phyloP scores from a whole-genome alignment of 2,888 invertebrate species.

The Cordilura impudica region DNA sequence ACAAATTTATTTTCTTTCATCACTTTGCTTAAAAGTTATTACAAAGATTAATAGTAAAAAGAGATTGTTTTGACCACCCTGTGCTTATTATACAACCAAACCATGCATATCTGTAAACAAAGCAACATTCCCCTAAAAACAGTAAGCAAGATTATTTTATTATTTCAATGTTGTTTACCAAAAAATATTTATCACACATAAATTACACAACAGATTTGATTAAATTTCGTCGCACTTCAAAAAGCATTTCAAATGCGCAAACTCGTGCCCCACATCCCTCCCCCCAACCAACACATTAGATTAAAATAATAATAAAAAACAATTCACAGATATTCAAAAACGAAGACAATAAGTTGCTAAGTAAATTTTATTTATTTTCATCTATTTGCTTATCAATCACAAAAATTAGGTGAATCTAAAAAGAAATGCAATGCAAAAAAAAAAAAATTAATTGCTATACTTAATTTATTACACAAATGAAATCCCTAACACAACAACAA shows the following conservation, averaged over 20 bases:
- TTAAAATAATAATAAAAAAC: not conserved
- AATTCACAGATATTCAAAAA: conserved; percentile 8
- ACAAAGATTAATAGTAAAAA: too few species aligned
- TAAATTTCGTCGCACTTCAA: not conserved
- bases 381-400: not conserved
- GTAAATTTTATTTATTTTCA: not conserved
- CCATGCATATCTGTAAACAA: too few species aligned
- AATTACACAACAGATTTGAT: not conserved
- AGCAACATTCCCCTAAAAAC: too few species aligned
- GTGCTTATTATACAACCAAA: too few species aligned
- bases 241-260: too few species aligned
- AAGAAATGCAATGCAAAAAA: not conserved
- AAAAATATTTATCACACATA: not conserved
- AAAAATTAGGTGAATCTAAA: not conserved
- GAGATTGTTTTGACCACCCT: too few species aligned
- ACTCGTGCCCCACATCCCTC: too few species aligned
- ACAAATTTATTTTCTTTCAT: too few species aligned
- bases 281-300: not conserved
- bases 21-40: too few species aligned
- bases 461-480: too few species aligned
- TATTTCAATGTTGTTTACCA: not conserved
- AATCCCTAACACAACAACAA: not conserved
- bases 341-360: not conserved
- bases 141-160: not conserved
- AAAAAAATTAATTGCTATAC: too few species aligned